Evolutionary conservation across 2,797 vertebrate genomes (phyloP), one percentile per base, ranked within the genome.

Genomic region (Poecilia velifera): DNA sequence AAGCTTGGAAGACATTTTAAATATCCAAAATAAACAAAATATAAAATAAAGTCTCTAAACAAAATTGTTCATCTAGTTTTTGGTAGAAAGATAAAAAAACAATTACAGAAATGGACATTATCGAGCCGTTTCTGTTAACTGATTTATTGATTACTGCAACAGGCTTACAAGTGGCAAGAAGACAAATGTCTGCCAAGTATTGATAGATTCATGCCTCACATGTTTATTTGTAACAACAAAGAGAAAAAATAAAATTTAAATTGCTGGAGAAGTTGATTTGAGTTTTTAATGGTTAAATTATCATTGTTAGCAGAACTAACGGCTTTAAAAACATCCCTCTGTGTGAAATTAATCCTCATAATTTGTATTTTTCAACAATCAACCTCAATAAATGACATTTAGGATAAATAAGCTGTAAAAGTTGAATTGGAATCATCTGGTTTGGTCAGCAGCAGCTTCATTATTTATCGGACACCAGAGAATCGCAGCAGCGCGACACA

Each of bases 401-500:
- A 16, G 57, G 28, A 31, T 16, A 1, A 62, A 62, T 31, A 31
- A 14, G n/a, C 55, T 62, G 31, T 5, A 62, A 16, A 62, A 59
- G 55, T 59, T n/a, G 28, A 18, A 6, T 6, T 49, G 47, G 46
- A 1, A 47, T 47, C 46, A 47, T 6, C 14, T 1, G 16, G 47
- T 49, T 49, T 18, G 34, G 87, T 76, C 16, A 76, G 87, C 84
- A 75, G 4, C 76, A 6, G 12, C 72, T 77, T 86, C 87, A 87
- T 92, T 88, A 93, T 91, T 92, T 87, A 94, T 9, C 41, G 74
- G 77, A 85, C 90, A 87, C 72, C 76, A 82, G 86, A 89, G 84
- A 87, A 81, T 87, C 28, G 59, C 75, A 78, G 81, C 82, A 72
- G 41, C 53, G 64, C 55, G 41, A 82, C 70, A 55, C 76, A 75